A percentile compares a stretch with the other conserved stretches of the same genome.
Conservation (phyloP, 1,140 invertebrate genomes). For the Sipha flava region DNA sequence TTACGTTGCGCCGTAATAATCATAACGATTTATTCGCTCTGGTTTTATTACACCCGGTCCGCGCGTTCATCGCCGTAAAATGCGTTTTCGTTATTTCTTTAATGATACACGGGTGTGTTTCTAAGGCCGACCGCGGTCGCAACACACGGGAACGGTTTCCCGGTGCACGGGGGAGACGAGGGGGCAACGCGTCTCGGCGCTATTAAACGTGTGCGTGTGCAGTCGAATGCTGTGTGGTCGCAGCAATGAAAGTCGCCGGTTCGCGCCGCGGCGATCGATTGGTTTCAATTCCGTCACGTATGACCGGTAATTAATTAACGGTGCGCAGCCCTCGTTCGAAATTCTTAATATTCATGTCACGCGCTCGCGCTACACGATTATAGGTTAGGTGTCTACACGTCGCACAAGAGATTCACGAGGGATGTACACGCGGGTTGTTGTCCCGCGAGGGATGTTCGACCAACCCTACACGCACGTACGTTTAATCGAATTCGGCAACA, state of each 20-base stretch:
- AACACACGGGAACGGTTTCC: no score
- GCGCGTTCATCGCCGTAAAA: no score
- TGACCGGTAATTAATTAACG: not conserved
- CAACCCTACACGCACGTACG: no score
- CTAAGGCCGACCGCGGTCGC: no score
- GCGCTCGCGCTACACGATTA: not conserved
- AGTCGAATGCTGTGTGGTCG: not conserved
- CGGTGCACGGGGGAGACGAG: not conserved
- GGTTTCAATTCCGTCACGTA: slow-evolving; percentile 26
- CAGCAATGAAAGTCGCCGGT: not conserved
- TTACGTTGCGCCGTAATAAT: no score
- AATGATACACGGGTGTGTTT: not conserved
- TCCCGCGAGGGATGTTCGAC: no score
- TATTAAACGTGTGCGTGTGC: no score
- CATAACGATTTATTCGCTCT: no score
- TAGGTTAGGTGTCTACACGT: not conserved
- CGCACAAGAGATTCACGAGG: not conserved
- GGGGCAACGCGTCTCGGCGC: not conserved
- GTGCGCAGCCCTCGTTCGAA: not conserved
- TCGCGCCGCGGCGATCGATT: not conserved
- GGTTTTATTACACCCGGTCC: no score
- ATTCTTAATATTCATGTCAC: slow-evolving; percentile 14
- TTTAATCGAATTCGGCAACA: no score
- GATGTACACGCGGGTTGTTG: no score
- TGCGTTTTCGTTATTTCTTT: not conserved